Evolutionary conservation across 2,113 vertebrate species (phyloP), one percentile per base, ranked within the genome.

Genomic region (Stomatorhinus ivindoensis): DNA sequence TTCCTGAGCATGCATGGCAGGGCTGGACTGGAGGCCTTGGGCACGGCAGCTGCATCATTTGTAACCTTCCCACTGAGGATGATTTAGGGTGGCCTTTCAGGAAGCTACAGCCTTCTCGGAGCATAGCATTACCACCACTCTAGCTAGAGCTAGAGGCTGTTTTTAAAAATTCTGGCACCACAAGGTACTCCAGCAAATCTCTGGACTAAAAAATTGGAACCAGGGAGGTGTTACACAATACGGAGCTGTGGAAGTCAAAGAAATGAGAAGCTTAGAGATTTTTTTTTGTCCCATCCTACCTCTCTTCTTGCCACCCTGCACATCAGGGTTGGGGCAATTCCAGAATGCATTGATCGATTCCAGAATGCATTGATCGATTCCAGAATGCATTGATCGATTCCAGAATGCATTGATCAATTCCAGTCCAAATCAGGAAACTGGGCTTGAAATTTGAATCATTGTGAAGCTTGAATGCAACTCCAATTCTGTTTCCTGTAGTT

Each of bases 181-280:
- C 76, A n/a, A 84, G 88, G 69, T 89, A 48, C 76, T 73, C 50
- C 88, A 61, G 50, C 88, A 44, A 58, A 39, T n/a, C 80, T 51
- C 47, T 69, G 21, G 76, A 84, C 48, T 69, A 55, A 61, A 46
- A 84, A 85, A 89, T 65, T 48, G 76, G 80, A 85, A 61, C 27
- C 88, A 85, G 53, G 50, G 42, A n/a, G 21, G 88, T 55, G 80
- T 46, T 55, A 31, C 11, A 82, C 35, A 39, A 39, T 51, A 53
- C 42, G 39, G 76, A 85, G 39, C 21, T 24, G 4, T 24, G 51
- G 51, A 58, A 73, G 80, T 61, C 47, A 50, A 69, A 89, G 48
- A 83, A 89, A 89, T 39, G 8, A 61, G 80, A 85, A 3, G 21
- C n/a, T 47, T 51, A 19, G 88, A 17, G 27, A 44, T 48, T 15